A percentile compares a stretch with the other conserved stretches of the same genome.
These are phyloP conservation scores for Radopholus similis DNA, from an alignment of 1,140 invertebrate species.

Conservation along the genomic window DNA sequence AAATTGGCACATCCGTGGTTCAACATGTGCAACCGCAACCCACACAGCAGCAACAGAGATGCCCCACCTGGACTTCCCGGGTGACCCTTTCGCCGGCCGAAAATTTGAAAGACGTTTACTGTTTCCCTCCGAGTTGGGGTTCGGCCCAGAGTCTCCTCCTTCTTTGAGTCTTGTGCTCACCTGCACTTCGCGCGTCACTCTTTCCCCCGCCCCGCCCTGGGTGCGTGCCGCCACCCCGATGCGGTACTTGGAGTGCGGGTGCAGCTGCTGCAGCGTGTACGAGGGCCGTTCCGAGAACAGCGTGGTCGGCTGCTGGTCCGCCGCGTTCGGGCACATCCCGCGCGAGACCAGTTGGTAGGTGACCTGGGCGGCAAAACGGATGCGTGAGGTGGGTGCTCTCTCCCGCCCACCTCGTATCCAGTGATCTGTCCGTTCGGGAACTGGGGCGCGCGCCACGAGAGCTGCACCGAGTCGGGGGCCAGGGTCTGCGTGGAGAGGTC, in stretches of 20 bases:
- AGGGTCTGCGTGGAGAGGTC: constrained; percentile 49
- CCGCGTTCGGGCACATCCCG: constrained; percentile 57
- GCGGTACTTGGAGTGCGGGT: constrained; percentile 59
- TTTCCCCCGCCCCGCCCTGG: constrained; percentile 40
- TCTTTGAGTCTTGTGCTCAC: not conserved
- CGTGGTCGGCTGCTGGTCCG: constrained; percentile 35
- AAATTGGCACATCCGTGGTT: not conserved
- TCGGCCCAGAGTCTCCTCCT: no score
- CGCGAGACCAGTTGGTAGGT: constrained; percentile 57
- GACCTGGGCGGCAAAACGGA: constrained; percentile 20
- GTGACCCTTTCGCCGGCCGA: not conserved
- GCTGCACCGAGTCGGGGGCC: constrained; percentile 51
- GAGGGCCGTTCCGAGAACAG: constrained; percentile 39
- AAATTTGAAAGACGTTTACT: no score
- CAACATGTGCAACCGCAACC: not conserved
- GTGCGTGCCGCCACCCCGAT: constrained; percentile 59
- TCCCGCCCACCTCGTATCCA: constrained; percentile 42
- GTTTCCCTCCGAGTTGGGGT: no score
- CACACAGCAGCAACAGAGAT: no score
- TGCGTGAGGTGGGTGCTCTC: not conserved
- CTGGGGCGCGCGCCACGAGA: constrained; percentile 53
- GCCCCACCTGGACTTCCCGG: not conserved
- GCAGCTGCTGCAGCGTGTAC: constrained; percentile 50
- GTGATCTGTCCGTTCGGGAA: constrained; percentile 57
- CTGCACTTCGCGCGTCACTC: constrained; percentile 55